Base-by-base conservation (phyloP, 2,888 invertebrate species). In the Eupithecia insigniata region DNA sequence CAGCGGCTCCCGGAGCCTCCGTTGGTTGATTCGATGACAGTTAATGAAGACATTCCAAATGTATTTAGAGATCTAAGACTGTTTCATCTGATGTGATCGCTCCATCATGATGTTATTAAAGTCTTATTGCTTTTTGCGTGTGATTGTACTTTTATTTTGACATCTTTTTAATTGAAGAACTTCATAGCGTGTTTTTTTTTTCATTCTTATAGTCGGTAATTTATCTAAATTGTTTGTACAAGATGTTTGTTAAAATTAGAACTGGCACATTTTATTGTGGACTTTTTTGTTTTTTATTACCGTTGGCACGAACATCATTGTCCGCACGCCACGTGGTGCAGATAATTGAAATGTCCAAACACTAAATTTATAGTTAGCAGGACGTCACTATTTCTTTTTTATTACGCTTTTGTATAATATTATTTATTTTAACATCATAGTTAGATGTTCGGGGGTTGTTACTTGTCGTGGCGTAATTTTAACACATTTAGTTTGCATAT, bases 331-430 rank as follows among this genome's bases (percentile, higher is more conserved):
- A 92, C 92, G 89, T 91, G 91, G 89, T 87, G 85, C 87, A 86
- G 89, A 90, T 93, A 93, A 93, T 93, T 93, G 93, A 93, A 93
- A 93, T 91, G 94, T 93, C 93, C 90, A 92, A 92, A 90, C 90
- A 89, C 85, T 87, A 86, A 90, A 93, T 93, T 92, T 92, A 93
- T 93, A 90, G 91, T 89, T 86, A 82, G 85, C 79, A 83, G 84
- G 85, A 84, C 88, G 87, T 87, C 87, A 87, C 84, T 89, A 86
- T 88, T 86, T 88, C 81, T 87, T 87, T 87, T 89, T 88, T 89
- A 88, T 87, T 85, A 81, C 84, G 80, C 77, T 76, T 82, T 82
- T 82, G 78, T 79, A 82, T 26, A 34, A 34, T 64, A 76, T 78
- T 81, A 81, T 79, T 80, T 80, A 76, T 66, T 39, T 61, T 70